Evolutionary conservation across 2,888 invertebrate genomes (phyloP), one percentile per base, ranked within the genome.

Genomic region (Cyclophora punctaria): DNA sequence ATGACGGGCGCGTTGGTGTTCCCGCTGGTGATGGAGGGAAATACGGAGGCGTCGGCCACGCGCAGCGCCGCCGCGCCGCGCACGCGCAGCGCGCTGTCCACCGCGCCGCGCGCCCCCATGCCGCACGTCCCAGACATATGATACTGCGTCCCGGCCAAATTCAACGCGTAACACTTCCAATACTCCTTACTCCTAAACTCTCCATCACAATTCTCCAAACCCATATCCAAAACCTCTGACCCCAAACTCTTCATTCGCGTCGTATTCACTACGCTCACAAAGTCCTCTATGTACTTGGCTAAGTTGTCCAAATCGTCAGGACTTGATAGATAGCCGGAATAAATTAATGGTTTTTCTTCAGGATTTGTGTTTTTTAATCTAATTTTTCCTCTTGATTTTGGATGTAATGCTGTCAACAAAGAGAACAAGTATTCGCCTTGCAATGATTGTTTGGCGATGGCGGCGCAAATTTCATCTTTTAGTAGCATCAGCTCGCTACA

Each of bases 31-130:
- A 91, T 89, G 40, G 78, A 78, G 0, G 92, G 92, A 90, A 93
- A 92, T 33, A 92, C 80, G 52, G 91, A 91, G 0, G 91, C 90
- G 59, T 93, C 92, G 3, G 91, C 91, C 3, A 92, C 91, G 44
- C 92, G 76, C 4, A 93, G 69, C 1, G 88, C 78, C 48, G 78
- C 74, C 1, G 91, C 76, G 0, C 92, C 92, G 57, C 90, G 78
- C 0, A 92, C 90, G 44, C 49, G 49, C 45, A 73, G 47, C 7
- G 62, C 50, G 34, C 55, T 56, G 47, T 71, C 69, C 2, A 75
- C 67, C 3, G 73, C 73, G 2, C 67, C 66, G 20, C 20, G 20
- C 20, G 20, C 2, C 33, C 48, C 74, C 72, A 75, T 74, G 1
- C 63, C 60, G 53, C 72, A 71, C 5, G 73, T 72, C 0, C 73